Evolutionary conservation across 2,888 invertebrate genomes (phyloP), one percentile per base, ranked within the genome.

Genomic region (Artemia sinica): DNA sequence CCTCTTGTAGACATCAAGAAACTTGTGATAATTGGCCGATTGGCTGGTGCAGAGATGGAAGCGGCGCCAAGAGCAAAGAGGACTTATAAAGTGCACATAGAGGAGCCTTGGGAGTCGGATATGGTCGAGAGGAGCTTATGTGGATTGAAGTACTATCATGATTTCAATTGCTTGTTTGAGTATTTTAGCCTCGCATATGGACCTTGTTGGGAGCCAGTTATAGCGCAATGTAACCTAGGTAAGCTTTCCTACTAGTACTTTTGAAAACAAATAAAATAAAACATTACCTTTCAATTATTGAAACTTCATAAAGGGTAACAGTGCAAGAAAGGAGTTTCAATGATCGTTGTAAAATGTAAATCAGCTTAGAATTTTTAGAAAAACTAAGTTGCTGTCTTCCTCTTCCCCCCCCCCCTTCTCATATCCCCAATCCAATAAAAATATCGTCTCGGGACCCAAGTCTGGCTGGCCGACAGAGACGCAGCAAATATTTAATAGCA

Each of bases 151-250:
- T 96, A 92, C 81, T 98, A 94, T 80, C 94, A 98, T 79, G 97
- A 98, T 79, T 84, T 98, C 70, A 93, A 92, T 78, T 92, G 92
- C 80, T 93, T 94, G 77, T 85, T 93, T 74, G 86, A 89, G 68
- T 86, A 87, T 73, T 90, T 86, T 76, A 88, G 88, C 76, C 90
- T 94, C 77, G 94, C 96, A 0, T 97, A 98, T 77, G 98, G 98
- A 0, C 95, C 97, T 0, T 97, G 97, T 78, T 98, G 98, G 98
- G 98, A 98, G 76, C 96, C 98, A 0, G 92, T 91, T 14, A 86
- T 93, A 70, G 90, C 93, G 0, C 90, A 92, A 75, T 89, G 89
- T 79, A 91, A 90, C 76, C 79, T 89, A 12, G 84, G 87, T 85
- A 73, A 77, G 79, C 77, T 50, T 9, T 66, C 49, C 49, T 50